A percentile compares a stretch with the other conserved stretches of the same genome.
Conservation (phyloP, 1,140 invertebrate genomes). For the Leguminivora glycinivorella region DNA sequence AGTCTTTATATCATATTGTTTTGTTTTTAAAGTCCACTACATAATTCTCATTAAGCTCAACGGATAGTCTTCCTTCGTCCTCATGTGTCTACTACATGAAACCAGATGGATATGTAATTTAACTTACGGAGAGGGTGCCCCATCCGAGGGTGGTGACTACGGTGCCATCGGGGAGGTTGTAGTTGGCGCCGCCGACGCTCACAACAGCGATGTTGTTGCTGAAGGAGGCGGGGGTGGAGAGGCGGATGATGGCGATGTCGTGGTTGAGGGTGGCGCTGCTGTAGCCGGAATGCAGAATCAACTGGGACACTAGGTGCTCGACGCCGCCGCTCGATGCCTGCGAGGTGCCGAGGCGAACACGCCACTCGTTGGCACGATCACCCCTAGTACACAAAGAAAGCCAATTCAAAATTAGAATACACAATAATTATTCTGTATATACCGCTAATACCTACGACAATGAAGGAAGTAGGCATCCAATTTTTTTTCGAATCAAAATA, state of each 20-base stretch:
- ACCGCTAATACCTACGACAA: too few species aligned
- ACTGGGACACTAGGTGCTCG: conserved; percentile 54
- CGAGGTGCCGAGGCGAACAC: conserved; percentile 49
- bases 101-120: neutral
- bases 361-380: conserved; percentile 39
- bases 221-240: conserved; percentile 48
- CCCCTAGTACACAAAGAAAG: conserved; percentile 36
- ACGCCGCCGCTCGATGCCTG: conserved; percentile 60
- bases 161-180: conserved; percentile 50
- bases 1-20: too few species aligned
- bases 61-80: too few species aligned
- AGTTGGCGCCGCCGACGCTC: conserved; percentile 46
- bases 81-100: too few species aligned
- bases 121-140: conserved; percentile 73
- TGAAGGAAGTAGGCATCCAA: too few species aligned
- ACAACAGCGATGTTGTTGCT: conserved; percentile 37
- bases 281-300: conserved; percentile 75
- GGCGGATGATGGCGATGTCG: conserved; percentile 80
- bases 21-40: neutral
- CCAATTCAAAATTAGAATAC: conserved; percentile 2
- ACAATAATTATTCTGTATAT: too few species aligned
- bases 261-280: conserved; percentile 70
- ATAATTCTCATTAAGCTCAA: neutral
- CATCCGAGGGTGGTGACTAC: conserved; percentile 78
- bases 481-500: too few species aligned